Conservation (phyloP, 2,888 invertebrate species). For the Apomyelois bistriatella region DNA sequence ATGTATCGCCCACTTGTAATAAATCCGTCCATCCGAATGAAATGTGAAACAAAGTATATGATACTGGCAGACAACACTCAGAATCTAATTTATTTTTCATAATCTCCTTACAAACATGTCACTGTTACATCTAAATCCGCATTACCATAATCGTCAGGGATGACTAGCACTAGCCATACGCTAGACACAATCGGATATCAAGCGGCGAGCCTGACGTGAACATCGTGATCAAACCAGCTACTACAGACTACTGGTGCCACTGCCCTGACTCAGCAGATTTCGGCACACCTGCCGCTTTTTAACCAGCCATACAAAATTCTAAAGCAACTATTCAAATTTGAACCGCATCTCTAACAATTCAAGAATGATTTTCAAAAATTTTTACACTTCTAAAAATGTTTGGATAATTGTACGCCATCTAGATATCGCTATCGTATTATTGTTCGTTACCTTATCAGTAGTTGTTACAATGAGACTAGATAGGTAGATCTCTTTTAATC, state of each 20-base stretch:
- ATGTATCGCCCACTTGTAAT: no score
- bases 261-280: conserved; percentile 69
- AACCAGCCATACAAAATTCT: conserved; percentile 17
- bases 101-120: conserved; percentile 23
- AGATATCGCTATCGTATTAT: conserved; percentile 43
- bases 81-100: neutral
- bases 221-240: conserved; percentile 77
- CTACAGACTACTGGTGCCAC: conserved; percentile 75
- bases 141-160: conserved; percentile 55
- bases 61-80: no score
- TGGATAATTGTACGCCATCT: conserved; percentile 24
- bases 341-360: neutral
- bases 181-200: conserved; percentile 67
- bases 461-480: conserved; percentile 25
- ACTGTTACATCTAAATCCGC: conserved; percentile 39
- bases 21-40: no score
- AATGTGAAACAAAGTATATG: no score
- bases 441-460: conserved; percentile 50
- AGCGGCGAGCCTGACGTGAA: conserved; percentile 76
- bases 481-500: neutral
- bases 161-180: conserved; percentile 52
- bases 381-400: conserved; percentile 6
- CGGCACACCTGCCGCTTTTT: conserved; percentile 60
- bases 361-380: conserved; percentile 1
- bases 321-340: conserved; percentile 13